Evolutionary conservation across 1,140 invertebrate species (phyloP), one percentile per base, ranked within the genome.

Genomic region (Vanessa atalanta): DNA sequence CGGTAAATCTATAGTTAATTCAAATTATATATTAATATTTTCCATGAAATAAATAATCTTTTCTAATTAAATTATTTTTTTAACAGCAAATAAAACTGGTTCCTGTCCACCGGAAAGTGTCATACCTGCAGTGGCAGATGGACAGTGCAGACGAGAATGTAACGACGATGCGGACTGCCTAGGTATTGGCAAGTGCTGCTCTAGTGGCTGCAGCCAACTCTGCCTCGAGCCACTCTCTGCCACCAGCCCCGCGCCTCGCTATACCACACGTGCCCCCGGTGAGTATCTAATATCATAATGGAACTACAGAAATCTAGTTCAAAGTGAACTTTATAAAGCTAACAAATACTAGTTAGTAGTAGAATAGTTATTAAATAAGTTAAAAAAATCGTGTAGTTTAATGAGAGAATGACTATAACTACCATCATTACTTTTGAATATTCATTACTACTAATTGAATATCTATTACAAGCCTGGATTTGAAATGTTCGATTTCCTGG

Each of bases 101-200:
- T 86, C 89, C 11, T 98, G 97, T 87, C 97, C 97, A 11, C 85
- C 77, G 48, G 85, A 94, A 23, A 88, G 89, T 76, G 85, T 94
- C 14, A 83, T 87, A 76, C 70, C 70, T 73, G 57, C 15, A 37
- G 60, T 50, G 11, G 66, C 75, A 16, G 85, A 83, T 20, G 73
- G 75, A 3, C 86, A 91, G 63, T 98, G 97, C 84, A 94, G 94
- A 12, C 88, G 93, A 15, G 95, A 97, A 84, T 98, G 97, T 86
- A 90, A 94, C 64, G 95, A 94, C n/a, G 97, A 98, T 88, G 96
- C 96, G 0, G 97, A 98, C 79, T 98, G 97, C 88, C 83, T 94
- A 6, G 95, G 94, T 31, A 94, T 95, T 9, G 93, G 94, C 78
- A 98, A 98, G 88, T 98, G 97, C 90, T 98, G 97, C 85, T 92